phyloP scores from a whole-genome alignment of 2,113 vertebrate genomes.

The Agapornis roseicollis region DNA sequence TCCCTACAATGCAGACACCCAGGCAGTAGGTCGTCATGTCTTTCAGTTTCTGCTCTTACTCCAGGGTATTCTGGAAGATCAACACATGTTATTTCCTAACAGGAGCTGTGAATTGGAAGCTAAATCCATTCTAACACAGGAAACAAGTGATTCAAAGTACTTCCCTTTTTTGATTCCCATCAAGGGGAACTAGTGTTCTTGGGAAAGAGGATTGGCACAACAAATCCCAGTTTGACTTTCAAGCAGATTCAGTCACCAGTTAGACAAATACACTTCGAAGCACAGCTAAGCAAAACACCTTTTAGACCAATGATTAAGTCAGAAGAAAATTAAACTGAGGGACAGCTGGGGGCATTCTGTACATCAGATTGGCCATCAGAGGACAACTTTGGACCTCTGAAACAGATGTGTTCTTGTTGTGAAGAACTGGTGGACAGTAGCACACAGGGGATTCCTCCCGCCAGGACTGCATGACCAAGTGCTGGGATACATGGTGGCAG shows the following conservation, averaged over 20 bases:
- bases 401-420: background rate
- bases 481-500: accelerated
- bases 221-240: background rate
- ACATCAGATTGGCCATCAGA: background rate
- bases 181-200: background rate
- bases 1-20: no score
- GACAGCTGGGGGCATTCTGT: background rate
- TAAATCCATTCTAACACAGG: no score
- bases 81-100: no score
- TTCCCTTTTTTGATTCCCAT: no score
- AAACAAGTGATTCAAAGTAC: no score
- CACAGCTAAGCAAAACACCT: background rate
- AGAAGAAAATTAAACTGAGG: background rate
- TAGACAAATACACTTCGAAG: background rate
- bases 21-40: no score
- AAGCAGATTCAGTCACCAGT: background rate
- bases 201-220: background rate
- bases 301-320: background rate
- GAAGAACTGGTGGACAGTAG: background rate
- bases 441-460: accelerated
- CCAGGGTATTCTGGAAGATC: no score
- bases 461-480: accelerated
- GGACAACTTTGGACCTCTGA: background rate
- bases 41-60: no score
- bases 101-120: no score